Evolutionary conservation across 1,140 invertebrate genomes (phyloP).

Genomic region (Drosophila ficusphila): DNA sequence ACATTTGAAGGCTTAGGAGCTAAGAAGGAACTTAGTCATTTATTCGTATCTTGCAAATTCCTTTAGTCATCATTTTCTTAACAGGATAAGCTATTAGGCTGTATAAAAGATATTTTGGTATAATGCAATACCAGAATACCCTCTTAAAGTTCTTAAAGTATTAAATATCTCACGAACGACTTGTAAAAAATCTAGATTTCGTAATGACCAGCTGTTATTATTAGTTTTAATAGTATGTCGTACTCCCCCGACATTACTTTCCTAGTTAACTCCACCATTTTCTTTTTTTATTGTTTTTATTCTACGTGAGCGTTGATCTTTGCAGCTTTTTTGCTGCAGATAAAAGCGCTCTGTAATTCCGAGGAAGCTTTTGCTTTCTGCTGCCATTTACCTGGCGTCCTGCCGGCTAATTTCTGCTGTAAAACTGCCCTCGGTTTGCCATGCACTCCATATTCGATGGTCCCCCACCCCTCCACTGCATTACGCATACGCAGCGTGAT

Average conservation of each 20-base stretch:
- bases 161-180: no score
- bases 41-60: no score
- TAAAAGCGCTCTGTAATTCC: not conserved
- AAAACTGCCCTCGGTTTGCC: not conserved
- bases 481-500: conserved; percentile 11
- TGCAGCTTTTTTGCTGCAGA: not conserved
- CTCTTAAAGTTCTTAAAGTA: no score
- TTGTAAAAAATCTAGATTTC: no score
- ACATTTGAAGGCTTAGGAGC: no score
- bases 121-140: no score
- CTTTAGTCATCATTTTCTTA: no score
- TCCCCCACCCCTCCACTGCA: not conserved
- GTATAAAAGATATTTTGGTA: no score
- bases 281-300: not conserved
- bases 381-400: not conserved
- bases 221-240: not conserved
- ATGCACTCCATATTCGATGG: not conserved
- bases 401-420: conserved; percentile 11
- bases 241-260: not conserved
- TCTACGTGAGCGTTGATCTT: not conserved
- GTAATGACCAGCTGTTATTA: no score
- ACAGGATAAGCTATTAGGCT: no score
- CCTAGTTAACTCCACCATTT: no score
- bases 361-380: not conserved
- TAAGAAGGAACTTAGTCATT: no score